Conservation (phyloP, 2,888 invertebrate species). For the Nipponacmea schrenckii region DNA sequence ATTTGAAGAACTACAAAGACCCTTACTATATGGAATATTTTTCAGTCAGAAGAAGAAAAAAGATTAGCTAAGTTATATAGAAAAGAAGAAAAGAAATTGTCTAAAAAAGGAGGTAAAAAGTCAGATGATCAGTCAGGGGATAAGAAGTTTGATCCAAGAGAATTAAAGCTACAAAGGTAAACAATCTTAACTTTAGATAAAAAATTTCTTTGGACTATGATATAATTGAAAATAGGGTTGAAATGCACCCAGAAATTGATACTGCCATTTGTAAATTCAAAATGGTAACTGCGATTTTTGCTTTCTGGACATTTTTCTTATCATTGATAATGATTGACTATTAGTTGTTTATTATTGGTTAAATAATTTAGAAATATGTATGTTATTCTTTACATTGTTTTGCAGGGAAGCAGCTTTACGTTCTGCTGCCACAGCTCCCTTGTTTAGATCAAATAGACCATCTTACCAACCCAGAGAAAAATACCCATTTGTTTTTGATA, state of each 20-base stretch:
- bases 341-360: too few relatives aligned
- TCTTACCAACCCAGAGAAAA: conserved; percentile 60
- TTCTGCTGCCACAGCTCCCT: conserved; percentile 59
- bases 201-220: too few relatives aligned
- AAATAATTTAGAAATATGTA: too few relatives aligned
- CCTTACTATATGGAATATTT: too few relatives aligned
- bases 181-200: not conserved
- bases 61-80: conserved; percentile 72
- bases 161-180: conserved; percentile 64
- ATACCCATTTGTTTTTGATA: conserved; percentile 90
- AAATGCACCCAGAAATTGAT: too few relatives aligned
- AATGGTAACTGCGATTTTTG: too few relatives aligned
- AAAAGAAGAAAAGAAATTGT: conserved; percentile 81
- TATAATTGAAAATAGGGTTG: too few relatives aligned
- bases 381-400: not conserved
- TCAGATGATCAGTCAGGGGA: conserved; percentile 38
- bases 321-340: too few relatives aligned
- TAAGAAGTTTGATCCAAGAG: conserved; percentile 53
- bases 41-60: conserved; percentile 84
- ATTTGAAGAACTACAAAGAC: too few relatives aligned
- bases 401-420: conserved; percentile 67
- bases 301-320: too few relatives aligned
- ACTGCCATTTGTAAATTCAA: too few relatives aligned
- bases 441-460: conserved; percentile 63
- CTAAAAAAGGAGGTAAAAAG: conserved; percentile 43